These are phyloP conservation scores for Poecilia gillii DNA, from an alignment of 2,797 vertebrate species.

Conservation along the genomic window DNA sequence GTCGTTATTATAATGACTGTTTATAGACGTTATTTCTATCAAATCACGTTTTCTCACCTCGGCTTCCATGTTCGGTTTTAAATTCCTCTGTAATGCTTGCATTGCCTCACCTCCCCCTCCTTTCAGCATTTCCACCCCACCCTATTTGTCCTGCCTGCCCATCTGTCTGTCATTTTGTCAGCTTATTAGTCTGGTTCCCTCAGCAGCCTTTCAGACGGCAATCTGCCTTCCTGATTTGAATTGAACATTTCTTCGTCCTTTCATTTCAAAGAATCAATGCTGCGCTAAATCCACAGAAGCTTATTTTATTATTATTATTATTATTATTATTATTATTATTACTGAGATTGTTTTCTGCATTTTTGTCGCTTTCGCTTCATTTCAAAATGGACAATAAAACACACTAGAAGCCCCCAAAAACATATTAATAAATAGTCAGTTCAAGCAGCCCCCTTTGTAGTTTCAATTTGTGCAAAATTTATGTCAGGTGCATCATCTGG, in stretches of 20 bases:
- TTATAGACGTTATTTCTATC: neutral
- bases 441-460: constrained; percentile 18
- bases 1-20: neutral
- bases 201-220: constrained; percentile 3
- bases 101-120: no score
- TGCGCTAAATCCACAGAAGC: neutral
- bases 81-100: neutral
- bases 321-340: neutral
- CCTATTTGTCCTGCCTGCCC: neutral
- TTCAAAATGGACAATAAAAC: constrained; percentile 1
- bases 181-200: constrained; percentile 10
- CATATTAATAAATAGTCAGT: constrained; percentile 28
- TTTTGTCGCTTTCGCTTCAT: neutral
- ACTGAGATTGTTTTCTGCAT: neutral
- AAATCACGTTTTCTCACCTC: neutral
- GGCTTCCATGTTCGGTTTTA: neutral
- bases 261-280: neutral
- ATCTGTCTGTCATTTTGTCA: constrained; percentile 13
- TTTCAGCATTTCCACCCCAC: neutral
- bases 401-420: constrained; percentile 12
- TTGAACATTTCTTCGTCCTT: constrained; percentile 3
- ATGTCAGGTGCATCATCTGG: neutral
- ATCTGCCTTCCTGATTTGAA: neutral
- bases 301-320: neutral
- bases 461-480: constrained; percentile 7